Conservation (phyloP, 2,888 invertebrate genomes). For the Petrolisthes cinctipes region DNA sequence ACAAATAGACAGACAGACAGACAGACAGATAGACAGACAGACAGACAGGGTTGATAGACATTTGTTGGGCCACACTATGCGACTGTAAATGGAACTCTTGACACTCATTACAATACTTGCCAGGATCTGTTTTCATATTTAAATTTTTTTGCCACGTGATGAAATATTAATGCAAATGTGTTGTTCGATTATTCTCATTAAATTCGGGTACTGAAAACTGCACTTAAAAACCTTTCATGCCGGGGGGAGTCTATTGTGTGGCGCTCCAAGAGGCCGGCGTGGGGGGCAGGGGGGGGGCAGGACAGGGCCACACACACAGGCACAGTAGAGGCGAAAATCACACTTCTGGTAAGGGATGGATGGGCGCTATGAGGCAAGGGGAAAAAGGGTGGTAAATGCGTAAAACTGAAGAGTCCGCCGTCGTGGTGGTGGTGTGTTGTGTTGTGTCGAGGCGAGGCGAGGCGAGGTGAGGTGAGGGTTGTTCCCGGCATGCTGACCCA, state of each 20-base stretch:
- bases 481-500: background rate
- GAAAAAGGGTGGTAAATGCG: background rate
- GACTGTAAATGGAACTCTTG: background rate
- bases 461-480: background rate
- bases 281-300: background rate
- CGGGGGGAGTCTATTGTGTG: background rate
- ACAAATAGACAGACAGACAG: too few species aligned
- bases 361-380: background rate
- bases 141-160: background rate
- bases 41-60: background rate
- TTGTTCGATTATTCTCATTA: conserved; percentile 34
- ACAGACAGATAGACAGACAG: background rate
- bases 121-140: conserved; percentile 9
- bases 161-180: conserved; percentile 26
- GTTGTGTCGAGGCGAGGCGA: background rate
- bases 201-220: conserved; percentile 25
- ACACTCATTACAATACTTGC: background rate
- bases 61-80: background rate
- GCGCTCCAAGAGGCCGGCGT: background rate
- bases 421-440: too few species aligned
- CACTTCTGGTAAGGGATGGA: background rate
- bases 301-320: background rate
- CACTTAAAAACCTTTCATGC: conserved; percentile 16
- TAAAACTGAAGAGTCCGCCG: background rate
- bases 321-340: background rate